Percentiles rank a stretch among this genome's conserved stretches.
Evolutionary conservation across 2,797 vertebrate species (phyloP).

Genomic region (Okamejei kenojei): DNA sequence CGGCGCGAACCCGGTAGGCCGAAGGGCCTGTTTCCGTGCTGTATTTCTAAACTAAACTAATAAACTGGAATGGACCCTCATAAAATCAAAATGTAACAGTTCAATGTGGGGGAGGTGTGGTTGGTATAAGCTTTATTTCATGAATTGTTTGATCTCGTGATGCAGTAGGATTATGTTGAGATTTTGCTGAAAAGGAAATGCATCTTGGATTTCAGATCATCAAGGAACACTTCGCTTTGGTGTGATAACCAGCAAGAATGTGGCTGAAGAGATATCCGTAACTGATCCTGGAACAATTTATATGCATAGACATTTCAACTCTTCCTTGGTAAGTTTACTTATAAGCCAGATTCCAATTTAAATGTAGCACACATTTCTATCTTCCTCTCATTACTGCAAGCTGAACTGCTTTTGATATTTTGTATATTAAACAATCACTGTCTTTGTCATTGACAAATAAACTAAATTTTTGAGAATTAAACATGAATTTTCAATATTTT

Average conservation of each 20-base stretch:
- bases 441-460: background rate
- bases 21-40: too few species aligned
- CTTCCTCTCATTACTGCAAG: background rate
- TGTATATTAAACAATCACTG: background rate
- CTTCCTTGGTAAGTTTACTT: constrained; percentile 72
- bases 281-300: constrained; percentile 72
- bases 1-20: too few species aligned
- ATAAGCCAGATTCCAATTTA: background rate
- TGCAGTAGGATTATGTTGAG: background rate
- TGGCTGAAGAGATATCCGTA: constrained; percentile 75
- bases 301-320: constrained; percentile 81
- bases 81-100: background rate
- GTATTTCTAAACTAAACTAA: too few species aligned
- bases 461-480: background rate
- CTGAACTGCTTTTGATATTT: background rate
- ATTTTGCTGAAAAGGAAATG: too few species aligned
- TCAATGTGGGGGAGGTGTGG: too few species aligned
- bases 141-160: background rate
- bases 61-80: background rate
- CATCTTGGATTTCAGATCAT: constrained; percentile 67
- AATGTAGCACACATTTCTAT: background rate
- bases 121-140: background rate
- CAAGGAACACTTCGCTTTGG: constrained; percentile 78
- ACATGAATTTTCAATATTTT: background rate
- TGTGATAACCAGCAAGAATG: constrained; percentile 75